Conservation (phyloP, 2,888 invertebrate genomes). For the Drosophila stalkeri region DNA sequence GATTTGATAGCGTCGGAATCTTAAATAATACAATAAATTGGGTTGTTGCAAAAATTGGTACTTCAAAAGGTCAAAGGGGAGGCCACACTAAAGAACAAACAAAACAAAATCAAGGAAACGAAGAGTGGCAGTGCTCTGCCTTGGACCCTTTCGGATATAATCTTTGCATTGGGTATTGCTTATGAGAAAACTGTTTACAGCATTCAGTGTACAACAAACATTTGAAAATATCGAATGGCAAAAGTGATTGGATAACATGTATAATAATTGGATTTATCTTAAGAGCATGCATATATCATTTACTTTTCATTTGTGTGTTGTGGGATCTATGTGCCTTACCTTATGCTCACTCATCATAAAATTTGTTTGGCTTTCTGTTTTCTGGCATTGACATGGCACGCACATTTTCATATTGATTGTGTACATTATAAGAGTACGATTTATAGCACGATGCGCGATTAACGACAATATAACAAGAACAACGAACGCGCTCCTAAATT, state of each 20-base stretch:
- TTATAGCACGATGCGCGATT: constrained; percentile 56
- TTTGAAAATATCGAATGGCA: constrained; percentile 54
- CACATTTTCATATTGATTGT: constrained; percentile 51
- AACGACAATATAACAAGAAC: constrained; percentile 63
- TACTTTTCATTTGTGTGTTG: constrained; percentile 54
- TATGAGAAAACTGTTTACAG: constrained; percentile 62
- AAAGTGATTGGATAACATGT: constrained; percentile 55
- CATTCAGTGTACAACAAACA: constrained; percentile 61
- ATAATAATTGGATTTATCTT: constrained; percentile 54
- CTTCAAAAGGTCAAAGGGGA: constrained; percentile 36
- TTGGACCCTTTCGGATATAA: constrained; percentile 29
- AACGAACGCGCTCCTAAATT: constrained; percentile 65
- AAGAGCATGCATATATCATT: constrained; percentile 59
- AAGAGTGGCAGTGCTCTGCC: constrained; percentile 37
- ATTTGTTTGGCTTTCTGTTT: constrained; percentile 79
- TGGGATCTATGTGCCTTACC: constrained; percentile 81
- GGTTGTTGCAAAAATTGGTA: constrained; percentile 44
- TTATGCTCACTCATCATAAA: constrained; percentile 85
- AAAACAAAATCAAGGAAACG: constrained; percentile 3
- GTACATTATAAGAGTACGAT: constrained; percentile 35
- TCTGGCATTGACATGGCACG: constrained; percentile 69
- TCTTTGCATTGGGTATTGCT: constrained; percentile 47
- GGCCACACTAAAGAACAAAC: constrained; percentile 34
- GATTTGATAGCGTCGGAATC: constrained; percentile 20
- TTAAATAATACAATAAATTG: constrained; percentile 49